Base-by-base conservation (phyloP, 2,888 invertebrate species). In the Hedychridium roseum region DNA sequence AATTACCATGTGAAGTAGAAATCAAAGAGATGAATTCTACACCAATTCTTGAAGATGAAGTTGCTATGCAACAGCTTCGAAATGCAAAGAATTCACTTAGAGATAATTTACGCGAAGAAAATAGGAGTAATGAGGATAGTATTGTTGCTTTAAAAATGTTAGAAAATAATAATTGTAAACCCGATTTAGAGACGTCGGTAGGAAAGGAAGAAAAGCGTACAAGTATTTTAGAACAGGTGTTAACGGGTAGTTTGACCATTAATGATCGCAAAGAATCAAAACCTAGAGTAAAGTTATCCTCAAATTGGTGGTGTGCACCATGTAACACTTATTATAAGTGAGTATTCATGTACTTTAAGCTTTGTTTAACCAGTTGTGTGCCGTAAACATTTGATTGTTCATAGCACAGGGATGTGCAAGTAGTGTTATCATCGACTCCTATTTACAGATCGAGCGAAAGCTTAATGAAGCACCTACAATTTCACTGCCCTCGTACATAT, bases 271-370 rank as follows among this genome's bases (percentile, higher is more conserved):
- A 70, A 39, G 68, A 71, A 16, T 26, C 61, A 3, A 55, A 64
- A 17, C 43, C 63, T 2, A 64, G 58, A 43, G 26, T 46, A 11
- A 65, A 61, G 26, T 51, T 66, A 4, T 68, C 58, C 14, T 73
- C 74, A 2, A 57, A 73, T 34, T 74, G 71, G 72, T 71, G 71
- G 70, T 74, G 74, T n/a, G 58, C 72, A n/a, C 71, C 73, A 2
- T 74, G 74, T 42, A 74, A 74, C 54, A 68, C 50, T 64, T 74
- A 74, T 46, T 74, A 64, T 30, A 68, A 66, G 73, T 74, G 52
- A 50, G 61, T 46, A 23, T 31, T n/a, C n/a, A 11, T 31, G 14
- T 5, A 31, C 31, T 7, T 31, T 12, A n/a, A n/a, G n/a, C n/a
- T n/a, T n/a, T n/a, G n/a, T n/a, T n/a, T n/a, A n/a, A n/a, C n/a